Base-by-base conservation (phyloP, 2,888 invertebrate species). In the Pollenia griseotomentosa region DNA sequence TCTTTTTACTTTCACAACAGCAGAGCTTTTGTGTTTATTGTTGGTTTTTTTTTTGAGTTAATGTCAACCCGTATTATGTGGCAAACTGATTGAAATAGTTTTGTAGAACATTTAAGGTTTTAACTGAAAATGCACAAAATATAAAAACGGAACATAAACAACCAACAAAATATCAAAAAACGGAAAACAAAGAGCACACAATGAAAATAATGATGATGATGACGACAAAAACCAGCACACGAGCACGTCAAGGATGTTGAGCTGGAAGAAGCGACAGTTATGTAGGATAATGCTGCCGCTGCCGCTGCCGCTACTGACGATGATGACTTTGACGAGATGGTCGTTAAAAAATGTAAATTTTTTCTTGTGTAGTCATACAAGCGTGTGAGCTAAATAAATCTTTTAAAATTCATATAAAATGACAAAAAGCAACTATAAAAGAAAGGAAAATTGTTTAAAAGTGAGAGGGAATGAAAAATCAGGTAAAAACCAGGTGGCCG, bases 51-150 rank as follows among this genome's bases (percentile, higher is more conserved):
- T 71, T 70, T 63, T 63, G 19, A 53, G 65, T 73, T 70, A 83
- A 66, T 74, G 73, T 84, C 87, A 73, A 84, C 77, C 73, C 77
- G 71, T 78, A 78, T 84, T 84, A 66, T 63, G 63, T 66, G 55
- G 33, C 66, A 59, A 70, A 81, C 51, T 84, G 81, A 84, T 68
- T 79, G 61, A 84, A 74, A 84, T 74, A 84, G 73, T 79, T 74
- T 73, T 53, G 48, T 65, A 46, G 53, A 79, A 79, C 53, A 46
- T 79, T 74, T 53, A 68, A 61, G 61, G 51, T 61, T 55, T 51
- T 57, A 5, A 23, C 14, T 16, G 9, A 55, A 16, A 14, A 40
- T 2, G 19, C 66, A 74, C 42, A 65, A 70, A 70, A 33, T 14
- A 42, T 65, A 42, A 33, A 46, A 19, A 66, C 33, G 8, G 55